phyloP scores from a whole-genome alignment of 2,113 vertebrate species.

The Erythrolamprus reginae region DNA sequence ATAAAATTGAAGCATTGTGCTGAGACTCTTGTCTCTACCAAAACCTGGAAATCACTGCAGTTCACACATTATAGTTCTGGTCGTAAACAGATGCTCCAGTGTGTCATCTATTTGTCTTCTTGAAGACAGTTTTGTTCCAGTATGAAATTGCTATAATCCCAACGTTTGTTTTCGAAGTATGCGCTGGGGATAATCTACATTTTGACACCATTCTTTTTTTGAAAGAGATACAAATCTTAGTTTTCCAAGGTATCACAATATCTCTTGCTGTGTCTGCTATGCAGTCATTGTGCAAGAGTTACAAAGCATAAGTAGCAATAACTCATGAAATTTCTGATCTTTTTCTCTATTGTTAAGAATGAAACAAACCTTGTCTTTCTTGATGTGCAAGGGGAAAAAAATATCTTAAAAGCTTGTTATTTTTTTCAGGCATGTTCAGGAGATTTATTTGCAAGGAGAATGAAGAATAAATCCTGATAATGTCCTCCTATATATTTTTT shows the following conservation, averaged over 20 bases:
- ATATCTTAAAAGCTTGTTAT: not conserved
- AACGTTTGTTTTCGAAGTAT: not conserved
- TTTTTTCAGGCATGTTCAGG: not conserved
- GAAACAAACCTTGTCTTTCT: not conserved
- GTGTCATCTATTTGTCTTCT: rapidly evolving
- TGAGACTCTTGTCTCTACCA: not conserved
- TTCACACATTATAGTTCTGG: not conserved
- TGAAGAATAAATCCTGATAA: not conserved
- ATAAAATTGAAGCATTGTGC: rapidly evolving
- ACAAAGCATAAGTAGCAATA: not conserved
- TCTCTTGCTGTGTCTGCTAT: not conserved
- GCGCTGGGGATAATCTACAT: not conserved
- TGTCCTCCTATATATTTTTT: too few species aligned
- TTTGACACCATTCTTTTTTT: not conserved
- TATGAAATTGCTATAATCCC: not conserved
- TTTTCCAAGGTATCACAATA: not conserved
- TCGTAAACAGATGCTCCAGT: not conserved
- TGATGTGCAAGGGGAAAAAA: not conserved
- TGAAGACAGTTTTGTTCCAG: not conserved
- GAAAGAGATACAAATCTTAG: not conserved
- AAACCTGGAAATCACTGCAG: not conserved
- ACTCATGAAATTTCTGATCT: not conserved
- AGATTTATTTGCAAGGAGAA: not conserved
- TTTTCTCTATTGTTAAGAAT: not conserved
- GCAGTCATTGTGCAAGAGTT: not conserved